phyloP scores from a whole-genome alignment of 1,140 invertebrate species.

The Chironomus tepperi region DNA sequence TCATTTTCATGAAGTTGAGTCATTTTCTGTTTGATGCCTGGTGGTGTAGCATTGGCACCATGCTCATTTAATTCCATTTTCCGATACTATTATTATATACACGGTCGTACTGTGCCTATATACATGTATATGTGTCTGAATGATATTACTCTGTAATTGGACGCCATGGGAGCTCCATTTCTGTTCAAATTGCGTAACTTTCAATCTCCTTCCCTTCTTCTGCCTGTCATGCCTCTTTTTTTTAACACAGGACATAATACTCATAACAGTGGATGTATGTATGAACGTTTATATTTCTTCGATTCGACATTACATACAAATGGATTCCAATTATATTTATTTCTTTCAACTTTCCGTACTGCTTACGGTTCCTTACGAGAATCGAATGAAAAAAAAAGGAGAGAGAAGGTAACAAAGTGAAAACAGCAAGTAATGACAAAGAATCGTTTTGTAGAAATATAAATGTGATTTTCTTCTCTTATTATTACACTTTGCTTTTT shows the following conservation, averaged over 20 bases:
- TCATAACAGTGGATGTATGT: not conserved
- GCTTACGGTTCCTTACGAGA: no score
- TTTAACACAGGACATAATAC: not conserved
- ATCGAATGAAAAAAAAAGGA: no score
- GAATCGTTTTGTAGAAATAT: not conserved
- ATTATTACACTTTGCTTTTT: no score
- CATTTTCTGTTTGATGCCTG: not conserved
- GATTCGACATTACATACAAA: not conserved
- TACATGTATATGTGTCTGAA: not conserved
- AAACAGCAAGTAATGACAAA: not conserved
- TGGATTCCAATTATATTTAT: not conserved
- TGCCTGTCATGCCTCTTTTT: not conserved
- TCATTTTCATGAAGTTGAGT: slow-evolving; percentile 8
- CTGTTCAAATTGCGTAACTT: not conserved
- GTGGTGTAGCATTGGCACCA: not conserved
- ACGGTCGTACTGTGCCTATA: not conserved
- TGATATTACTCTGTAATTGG: slow-evolving; percentile 7
- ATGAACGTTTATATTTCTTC: not conserved
- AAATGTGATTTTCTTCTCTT: no score
- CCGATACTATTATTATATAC: not conserved
- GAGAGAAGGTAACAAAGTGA: not conserved
- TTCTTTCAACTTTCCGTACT: no score
- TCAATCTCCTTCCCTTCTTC: not conserved
- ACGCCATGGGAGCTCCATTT: not conserved
- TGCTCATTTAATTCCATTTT: slow-evolving; percentile 8